Conservation (phyloP, 2,888 invertebrate species). For the Sesamia inferens region DNA sequence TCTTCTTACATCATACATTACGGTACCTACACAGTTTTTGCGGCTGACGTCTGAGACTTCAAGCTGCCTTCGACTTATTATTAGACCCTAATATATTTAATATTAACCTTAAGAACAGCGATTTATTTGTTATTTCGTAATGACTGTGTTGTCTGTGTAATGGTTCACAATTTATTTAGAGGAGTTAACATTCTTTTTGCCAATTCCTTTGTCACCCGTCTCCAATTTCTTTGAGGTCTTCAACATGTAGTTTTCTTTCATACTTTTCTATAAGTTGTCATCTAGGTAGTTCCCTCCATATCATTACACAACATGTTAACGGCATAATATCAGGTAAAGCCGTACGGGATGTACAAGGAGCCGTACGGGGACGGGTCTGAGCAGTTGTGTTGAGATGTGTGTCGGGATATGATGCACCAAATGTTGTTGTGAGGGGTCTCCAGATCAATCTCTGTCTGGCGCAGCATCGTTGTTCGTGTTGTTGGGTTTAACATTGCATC, state of each 20-base stretch:
- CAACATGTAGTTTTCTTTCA: background rate
- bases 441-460: no score
- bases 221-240: background rate
- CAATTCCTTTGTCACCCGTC: background rate
- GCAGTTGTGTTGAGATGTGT: no score
- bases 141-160: slow-evolving; percentile 20
- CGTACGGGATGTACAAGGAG: no score
- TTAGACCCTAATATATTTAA: slow-evolving; percentile 3
- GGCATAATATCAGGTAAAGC: no score
- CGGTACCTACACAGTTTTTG: slow-evolving; percentile 53
- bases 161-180: slow-evolving; percentile 1
- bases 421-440: no score
- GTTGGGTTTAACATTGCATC: no score
- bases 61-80: slow-evolving; percentile 14
- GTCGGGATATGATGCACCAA: no score
- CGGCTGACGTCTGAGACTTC: slow-evolving; percentile 27
- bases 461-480: no score
- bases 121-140: background rate
- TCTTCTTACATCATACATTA: slow-evolving; percentile 33
- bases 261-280: background rate
- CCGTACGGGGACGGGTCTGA: no score
- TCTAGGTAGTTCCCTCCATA: background rate
- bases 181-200: background rate
- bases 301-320: no score
- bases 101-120: background rate